These are phyloP conservation scores for Deilephila elpenor DNA, from an alignment of 2,888 invertebrate species.

Conservation along the genomic window DNA sequence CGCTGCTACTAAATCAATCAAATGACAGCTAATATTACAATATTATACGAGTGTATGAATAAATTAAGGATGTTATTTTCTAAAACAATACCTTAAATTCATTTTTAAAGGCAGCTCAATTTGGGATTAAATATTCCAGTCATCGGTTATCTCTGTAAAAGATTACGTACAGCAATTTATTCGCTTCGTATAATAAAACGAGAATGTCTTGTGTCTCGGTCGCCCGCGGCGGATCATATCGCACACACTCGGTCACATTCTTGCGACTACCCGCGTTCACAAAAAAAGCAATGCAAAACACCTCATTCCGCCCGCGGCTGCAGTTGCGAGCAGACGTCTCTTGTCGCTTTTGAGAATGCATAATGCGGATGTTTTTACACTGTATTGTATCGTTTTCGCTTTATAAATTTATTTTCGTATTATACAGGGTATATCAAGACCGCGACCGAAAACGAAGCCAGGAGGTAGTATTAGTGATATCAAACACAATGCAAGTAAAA, in stretches of 20 bases:
- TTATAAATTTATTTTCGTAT: constrained; percentile 26
- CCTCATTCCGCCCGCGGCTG: constrained; percentile 63
- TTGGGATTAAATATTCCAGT: constrained; percentile 30
- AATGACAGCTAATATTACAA: no score
- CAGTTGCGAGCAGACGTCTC: constrained; percentile 64
- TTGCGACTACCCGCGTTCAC: constrained; percentile 64
- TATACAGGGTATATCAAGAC: no score
- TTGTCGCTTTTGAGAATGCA: constrained; percentile 65
- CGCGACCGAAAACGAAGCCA: no score
- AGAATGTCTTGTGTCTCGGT: constrained; percentile 54
- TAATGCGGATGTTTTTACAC: constrained; percentile 60
- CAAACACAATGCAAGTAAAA: no score
- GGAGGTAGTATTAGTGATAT: no score
- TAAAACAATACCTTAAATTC: background rate
- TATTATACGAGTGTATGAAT: no score
- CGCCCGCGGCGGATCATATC: constrained; percentile 69
- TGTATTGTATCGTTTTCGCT: constrained; percentile 44
- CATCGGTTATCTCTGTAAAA: constrained; percentile 48
- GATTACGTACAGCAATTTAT: constrained; percentile 59
- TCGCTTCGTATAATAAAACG: constrained; percentile 54
- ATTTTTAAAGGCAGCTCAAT: background rate
- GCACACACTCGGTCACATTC: constrained; percentile 72
- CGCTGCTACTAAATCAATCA: no score
- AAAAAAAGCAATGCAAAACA: constrained; percentile 52
- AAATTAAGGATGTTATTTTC: background rate